These are phyloP conservation scores for Pararge aegeria DNA, from an alignment of 1,140 invertebrate genomes.

Conservation along the genomic window DNA sequence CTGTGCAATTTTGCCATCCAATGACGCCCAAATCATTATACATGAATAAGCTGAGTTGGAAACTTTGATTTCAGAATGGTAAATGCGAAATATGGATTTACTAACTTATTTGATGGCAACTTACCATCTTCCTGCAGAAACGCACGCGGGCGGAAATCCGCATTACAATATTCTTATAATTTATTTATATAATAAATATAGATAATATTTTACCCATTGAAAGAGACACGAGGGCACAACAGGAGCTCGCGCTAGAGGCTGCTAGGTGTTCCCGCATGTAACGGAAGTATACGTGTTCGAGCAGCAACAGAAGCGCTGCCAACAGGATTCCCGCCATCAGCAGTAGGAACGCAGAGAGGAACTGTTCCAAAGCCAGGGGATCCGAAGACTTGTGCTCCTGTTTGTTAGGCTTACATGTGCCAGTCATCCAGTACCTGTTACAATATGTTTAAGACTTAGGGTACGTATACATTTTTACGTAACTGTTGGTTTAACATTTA, in stretches of 20 bases:
- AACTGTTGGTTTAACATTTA: too few relatives aligned
- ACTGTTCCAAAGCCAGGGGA: conserved; percentile 97
- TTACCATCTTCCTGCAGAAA: too few relatives aligned
- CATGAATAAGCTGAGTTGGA: too few relatives aligned
- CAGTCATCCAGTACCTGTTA: conserved; percentile 95
- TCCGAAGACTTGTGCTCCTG: conserved; percentile 94
- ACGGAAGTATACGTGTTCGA: conserved; percentile 97
- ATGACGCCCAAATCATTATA: too few relatives aligned
- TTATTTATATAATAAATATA: too few relatives aligned
- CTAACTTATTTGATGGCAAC: too few relatives aligned
- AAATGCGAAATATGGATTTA: too few relatives aligned
- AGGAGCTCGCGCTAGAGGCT: conserved; percentile 92
- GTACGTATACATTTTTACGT: not conserved
- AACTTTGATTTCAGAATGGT: too few relatives aligned
- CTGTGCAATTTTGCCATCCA: too few relatives aligned
- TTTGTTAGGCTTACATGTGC: conserved; percentile 95
- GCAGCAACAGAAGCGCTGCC: conserved; percentile 89
- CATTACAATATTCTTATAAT: too few relatives aligned
- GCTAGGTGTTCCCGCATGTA: conserved; percentile 93
- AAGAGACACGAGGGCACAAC: conserved; percentile 94
- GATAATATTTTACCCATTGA: conserved; percentile 86
- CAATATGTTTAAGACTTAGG: not conserved
- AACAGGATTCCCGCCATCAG: conserved; percentile 96
- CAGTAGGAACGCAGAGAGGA: conserved; percentile 97
- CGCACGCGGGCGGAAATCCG: too few relatives aligned